A percentile compares a stretch with the other conserved stretches of the same genome.
Evolutionary conservation across 2,797 vertebrate genomes (phyloP).

Genomic region (Leuciscus waleckii): DNA sequence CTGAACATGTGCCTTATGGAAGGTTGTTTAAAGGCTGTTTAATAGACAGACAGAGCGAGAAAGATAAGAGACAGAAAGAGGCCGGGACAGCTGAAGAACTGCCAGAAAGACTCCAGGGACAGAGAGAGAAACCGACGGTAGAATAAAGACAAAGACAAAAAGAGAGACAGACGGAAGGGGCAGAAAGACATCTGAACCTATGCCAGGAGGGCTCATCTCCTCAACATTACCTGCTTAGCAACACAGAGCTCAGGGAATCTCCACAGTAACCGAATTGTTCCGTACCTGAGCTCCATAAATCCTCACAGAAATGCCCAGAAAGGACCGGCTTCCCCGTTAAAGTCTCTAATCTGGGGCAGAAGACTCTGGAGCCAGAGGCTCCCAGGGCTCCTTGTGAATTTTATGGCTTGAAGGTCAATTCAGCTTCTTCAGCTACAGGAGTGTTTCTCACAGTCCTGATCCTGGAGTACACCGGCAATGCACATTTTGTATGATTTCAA

Average conservation of each 20-base stretch:
- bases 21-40: constrained; percentile 15
- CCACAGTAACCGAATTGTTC: constrained; percentile 49
- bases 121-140: constrained; percentile 11
- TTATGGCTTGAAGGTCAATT: constrained; percentile 32
- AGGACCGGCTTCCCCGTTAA: constrained; percentile 23
- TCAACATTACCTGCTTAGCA: constrained; percentile 44
- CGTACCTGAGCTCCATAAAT: constrained; percentile 43
- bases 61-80: constrained; percentile 41
- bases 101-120: constrained; percentile 30
- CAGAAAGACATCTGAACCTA: neutral
- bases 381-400: neutral
- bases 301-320: constrained; percentile 43
- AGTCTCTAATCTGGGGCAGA: constrained; percentile 26
- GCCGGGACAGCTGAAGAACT: constrained; percentile 23
- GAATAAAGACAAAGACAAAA: constrained; percentile 13
- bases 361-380: neutral
- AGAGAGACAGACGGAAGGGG: neutral
- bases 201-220: constrained; percentile 35
- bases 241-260: constrained; percentile 42
- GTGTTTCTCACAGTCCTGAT: neutral
- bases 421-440: neutral
- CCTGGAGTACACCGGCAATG: neutral
- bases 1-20: constrained; percentile 5
- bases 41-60: neutral
- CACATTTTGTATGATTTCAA: neutral